Conservation (phyloP, 2,113 vertebrate genomes). For the Hoplias malabaricus region DNA sequence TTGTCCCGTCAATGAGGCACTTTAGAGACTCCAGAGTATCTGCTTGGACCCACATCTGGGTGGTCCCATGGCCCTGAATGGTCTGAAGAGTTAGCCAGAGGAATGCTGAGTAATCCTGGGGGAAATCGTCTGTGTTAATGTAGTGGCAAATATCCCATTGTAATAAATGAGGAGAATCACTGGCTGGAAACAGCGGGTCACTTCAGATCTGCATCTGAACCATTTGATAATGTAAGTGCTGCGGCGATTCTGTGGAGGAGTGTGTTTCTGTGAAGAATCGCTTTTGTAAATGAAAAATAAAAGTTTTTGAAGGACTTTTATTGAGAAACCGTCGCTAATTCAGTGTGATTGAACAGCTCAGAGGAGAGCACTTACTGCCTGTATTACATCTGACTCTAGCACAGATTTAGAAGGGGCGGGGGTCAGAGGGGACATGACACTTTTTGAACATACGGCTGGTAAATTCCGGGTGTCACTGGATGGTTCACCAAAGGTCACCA, state of each 20-base stretch:
- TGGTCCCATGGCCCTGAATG: background rate
- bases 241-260: background rate
- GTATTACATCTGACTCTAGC: no score
- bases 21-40: background rate
- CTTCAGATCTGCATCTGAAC: background rate
- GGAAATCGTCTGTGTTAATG: background rate
- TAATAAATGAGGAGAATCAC: background rate
- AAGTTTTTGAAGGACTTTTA: no score
- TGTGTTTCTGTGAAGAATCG: background rate
- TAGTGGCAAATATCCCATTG: background rate
- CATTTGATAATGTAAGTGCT: background rate
- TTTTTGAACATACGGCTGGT: no score
- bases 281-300: no score
- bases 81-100: background rate
- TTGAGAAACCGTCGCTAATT: no score
- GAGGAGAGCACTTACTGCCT: no score
- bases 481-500: no score
- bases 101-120: background rate
- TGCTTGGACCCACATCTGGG: background rate
- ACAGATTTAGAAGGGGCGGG: no score
- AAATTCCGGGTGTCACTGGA: no score
- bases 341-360: no score
- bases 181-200: background rate
- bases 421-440: no score
- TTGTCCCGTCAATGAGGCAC: background rate